phyloP scores from a whole-genome alignment of 2,113 vertebrate species.

The Electrona antarctica region DNA sequence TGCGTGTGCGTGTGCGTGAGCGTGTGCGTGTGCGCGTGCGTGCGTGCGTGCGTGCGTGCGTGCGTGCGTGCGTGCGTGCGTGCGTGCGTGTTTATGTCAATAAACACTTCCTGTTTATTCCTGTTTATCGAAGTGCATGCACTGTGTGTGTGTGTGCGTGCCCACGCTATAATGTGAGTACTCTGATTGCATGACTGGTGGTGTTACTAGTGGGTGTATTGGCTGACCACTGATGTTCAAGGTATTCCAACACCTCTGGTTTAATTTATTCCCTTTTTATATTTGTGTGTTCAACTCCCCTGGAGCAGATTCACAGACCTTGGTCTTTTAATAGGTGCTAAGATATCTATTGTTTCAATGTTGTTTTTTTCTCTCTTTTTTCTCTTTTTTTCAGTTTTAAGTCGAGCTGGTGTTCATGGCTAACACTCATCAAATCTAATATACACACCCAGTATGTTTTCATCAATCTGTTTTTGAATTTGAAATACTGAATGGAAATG shows the following conservation, averaged over 20 bases:
- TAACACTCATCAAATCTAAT: too few relatives aligned
- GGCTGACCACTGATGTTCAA: conserved; percentile 9
- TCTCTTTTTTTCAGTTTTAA: too few relatives aligned
- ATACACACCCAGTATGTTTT: too few relatives aligned
- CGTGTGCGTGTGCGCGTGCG: neutral
- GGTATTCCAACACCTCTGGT: conserved; percentile 32
- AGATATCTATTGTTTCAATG: conserved; percentile 40
- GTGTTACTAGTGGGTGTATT: neutral
- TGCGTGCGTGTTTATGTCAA: neutral
- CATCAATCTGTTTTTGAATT: too few relatives aligned
- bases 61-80: neutral
- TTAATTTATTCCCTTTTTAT: conserved; percentile 32
- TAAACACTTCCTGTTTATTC: neutral
- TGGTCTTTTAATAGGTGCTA: conserved; percentile 68
- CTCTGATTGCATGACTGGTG: conserved; percentile 13
- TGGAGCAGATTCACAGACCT: conserved; percentile 33
- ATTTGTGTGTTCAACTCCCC: conserved; percentile 12
- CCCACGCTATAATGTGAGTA: too few relatives aligned
- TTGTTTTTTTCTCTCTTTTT: too few relatives aligned
- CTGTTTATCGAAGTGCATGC: neutral
- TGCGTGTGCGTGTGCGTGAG: neutral
- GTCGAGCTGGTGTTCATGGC: too few relatives aligned
- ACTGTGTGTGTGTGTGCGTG: conserved; percentile 4
- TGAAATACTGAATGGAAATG: too few relatives aligned
- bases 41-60: neutral